Base-by-base conservation (phyloP, 2,113 vertebrate genomes). In the Clupea harengus region DNA sequence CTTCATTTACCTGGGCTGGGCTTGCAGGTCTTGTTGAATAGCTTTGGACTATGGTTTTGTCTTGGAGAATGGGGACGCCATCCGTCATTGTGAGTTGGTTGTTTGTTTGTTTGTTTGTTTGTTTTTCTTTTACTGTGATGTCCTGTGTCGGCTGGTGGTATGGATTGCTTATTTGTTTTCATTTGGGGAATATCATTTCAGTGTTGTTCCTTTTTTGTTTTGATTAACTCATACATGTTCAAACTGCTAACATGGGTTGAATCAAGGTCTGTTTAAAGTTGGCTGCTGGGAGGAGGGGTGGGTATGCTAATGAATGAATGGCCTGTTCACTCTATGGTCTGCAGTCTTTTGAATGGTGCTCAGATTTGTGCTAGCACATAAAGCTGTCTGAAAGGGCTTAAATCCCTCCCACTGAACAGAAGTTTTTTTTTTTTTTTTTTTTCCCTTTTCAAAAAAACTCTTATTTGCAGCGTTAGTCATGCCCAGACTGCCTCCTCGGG, bases 1-100 rank as follows among this genome's bases (percentile, higher is more conserved):
- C 84, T 84, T 54, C 86, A 89, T 89, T 87, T 78, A 86, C 82
- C 72, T 28, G 67, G 81, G 60, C 50, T 81, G 5, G 52, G 45
- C 45, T 83, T 64, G 22, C 32, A 72, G 81, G 50, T 86, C 52
- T n/a, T 81, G 64, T 72, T 25, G 28, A 32, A 32, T 72, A 32
- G 64, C 28, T 72, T 72, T 72, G 64, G 64, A 72, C 64, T 72
- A 25, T 28, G 64, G n/a, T 32, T 60, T 72, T 72, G 64, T 72
- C 15, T 72, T 72, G 64, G 25, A 72, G n/a, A 32, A 32, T 72
- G 64, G 64, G n/a, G 64, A 32, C 25, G 64, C 25, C 64, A 72
- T 32, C 10, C 28, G n/a, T 72, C 64, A 32, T 72, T 72, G 64
- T 72, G 64, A 72, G 39, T 39, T 32, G 8, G 32, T 72, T 72